Base-by-base conservation (phyloP, 2,797 vertebrate species). In the Xiphorhynchus erythropygius region DNA sequence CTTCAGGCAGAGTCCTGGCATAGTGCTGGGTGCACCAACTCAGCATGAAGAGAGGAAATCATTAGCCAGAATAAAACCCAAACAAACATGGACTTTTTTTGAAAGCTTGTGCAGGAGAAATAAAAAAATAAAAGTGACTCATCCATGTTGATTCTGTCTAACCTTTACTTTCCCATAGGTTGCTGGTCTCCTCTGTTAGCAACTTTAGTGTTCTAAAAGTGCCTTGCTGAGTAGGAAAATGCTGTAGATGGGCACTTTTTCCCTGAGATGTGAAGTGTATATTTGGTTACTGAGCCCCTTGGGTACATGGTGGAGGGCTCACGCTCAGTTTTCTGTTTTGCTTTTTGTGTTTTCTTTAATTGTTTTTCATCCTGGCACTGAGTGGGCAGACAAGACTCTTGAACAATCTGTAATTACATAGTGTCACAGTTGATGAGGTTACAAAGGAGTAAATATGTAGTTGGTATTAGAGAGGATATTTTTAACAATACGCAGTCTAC, bases 371-470 rank as follows among this genome's bases (percentile, higher is more conserved):
- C 83, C 80, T 96, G 93, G 89, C 94, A 74, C 59, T 65, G 86
- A 93, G 94, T 95, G 92, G 96, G 93, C 82, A 96, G 94, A 90
- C 78, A 87, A 91, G 89, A 93, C 82, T 97, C 91, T 94, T 94
- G 96, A 97, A 87, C 92, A 95, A 93, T 96, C 96, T 96, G 71
- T 95, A 97, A 97, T 97, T 97, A 90, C 64, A 96, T 69, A 87
- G 88, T 96, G 96, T 96, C 95, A 95, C 86, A 87, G 94, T 71
- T 97, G 96, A 96, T 95, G 91, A 93, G 94, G 95, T 96, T 97
- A 95, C 94, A 97, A 97, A 96, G 86, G 84, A 96, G 68, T 97
- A 97, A 97, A 97, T 94, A 95, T 89, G 77, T 95, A 93, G 92
- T 57, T 96, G 91, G 91, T 96, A 94, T 94, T 76, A 84, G 70